Evolutionary conservation across 2,797 vertebrate genomes (phyloP).

Genomic region (Enteromius unitaeniatus): DNA sequence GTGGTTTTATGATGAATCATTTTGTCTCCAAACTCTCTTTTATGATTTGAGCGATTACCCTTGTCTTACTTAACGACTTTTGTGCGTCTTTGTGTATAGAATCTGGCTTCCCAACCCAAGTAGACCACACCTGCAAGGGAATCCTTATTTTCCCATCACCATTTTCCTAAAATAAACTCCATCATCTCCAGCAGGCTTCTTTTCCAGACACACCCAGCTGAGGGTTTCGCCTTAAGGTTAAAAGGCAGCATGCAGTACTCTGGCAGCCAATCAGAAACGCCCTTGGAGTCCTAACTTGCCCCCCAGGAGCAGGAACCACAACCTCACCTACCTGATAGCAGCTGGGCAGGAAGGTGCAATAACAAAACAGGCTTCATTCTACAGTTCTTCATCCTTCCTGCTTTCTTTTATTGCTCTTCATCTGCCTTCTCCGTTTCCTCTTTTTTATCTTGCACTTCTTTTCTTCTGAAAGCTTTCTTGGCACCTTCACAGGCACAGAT

Average conservation of each 20-base stretch:
- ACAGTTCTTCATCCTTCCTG: slow-evolving; percentile 4
- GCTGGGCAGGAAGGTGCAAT: slow-evolving; percentile 52
- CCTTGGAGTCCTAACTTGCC: slow-evolving; percentile 35
- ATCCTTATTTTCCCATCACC: slow-evolving; percentile 32
- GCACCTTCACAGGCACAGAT: slow-evolving; percentile 35
- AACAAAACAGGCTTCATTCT: slow-evolving; percentile 47
- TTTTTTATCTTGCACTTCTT: slow-evolving; percentile 30
- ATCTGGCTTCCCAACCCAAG: not conserved
- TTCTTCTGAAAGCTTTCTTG: slow-evolving; percentile 25
- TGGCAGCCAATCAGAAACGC: slow-evolving; percentile 54
- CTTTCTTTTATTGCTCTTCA: slow-evolving; percentile 15
- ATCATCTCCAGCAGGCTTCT: slow-evolving; percentile 16
- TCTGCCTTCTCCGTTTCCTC: slow-evolving; percentile 17
- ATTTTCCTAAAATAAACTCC: not conserved
- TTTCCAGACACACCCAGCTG: slow-evolving; percentile 28
- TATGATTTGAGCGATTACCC: not conserved
- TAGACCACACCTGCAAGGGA: slow-evolving; percentile 29
- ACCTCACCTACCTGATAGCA: slow-evolving; percentile 51
- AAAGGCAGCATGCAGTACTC: slow-evolving; percentile 13
- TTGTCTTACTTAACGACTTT: slow-evolving; percentile 20
- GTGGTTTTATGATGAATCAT: not conserved
- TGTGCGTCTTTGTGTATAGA: not conserved
- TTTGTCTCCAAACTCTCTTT: not conserved
- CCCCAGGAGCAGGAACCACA: slow-evolving; percentile 41
- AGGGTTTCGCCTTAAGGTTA: slow-evolving; percentile 22